Evolutionary conservation across 2,888 invertebrate genomes (phyloP).

Genomic region (Hipparchia sbordonii): DNA sequence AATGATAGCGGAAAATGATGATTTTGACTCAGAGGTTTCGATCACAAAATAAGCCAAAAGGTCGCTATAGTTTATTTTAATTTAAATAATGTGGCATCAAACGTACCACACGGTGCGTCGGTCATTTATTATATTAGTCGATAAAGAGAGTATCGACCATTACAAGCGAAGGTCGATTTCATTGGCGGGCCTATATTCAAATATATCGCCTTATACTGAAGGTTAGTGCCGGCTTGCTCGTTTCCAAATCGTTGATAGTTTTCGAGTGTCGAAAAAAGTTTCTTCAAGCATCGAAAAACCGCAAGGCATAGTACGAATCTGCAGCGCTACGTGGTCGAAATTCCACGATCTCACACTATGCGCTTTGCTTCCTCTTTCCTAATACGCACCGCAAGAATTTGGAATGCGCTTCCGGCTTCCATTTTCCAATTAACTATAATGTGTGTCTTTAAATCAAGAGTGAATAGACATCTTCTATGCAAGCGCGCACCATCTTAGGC

Average conservation of each 20-base stretch:
- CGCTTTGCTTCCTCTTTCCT: no score
- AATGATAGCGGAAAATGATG: no score
- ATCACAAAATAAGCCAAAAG: not conserved
- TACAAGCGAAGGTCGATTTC: constrained; percentile 64
- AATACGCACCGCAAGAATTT: no score
- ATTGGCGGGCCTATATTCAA: constrained; percentile 68
- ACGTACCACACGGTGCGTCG: constrained; percentile 9
- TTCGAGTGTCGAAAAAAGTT: not conserved
- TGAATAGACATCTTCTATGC: no score
- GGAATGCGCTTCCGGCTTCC: no score
- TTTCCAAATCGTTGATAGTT: not conserved
- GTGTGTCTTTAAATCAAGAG: no score
- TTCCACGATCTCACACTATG: no score
- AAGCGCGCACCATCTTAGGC: no score
- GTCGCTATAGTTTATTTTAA: constrained; percentile 5
- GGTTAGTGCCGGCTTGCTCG: not conserved
- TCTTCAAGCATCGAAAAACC: not conserved
- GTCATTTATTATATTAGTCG: constrained; percentile 36
- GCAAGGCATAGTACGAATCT: no score
- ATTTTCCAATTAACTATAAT: no score
- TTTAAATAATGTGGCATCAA: not conserved
- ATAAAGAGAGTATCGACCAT: constrained; percentile 36
- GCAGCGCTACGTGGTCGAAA: no score
- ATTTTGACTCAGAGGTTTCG: not conserved
- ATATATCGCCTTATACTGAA: constrained; percentile 47